Percentiles rank a stretch among this genome's conserved stretches.
Conservation (phyloP, 2,888 invertebrate genomes). For the Margaritifera margaritifera region DNA sequence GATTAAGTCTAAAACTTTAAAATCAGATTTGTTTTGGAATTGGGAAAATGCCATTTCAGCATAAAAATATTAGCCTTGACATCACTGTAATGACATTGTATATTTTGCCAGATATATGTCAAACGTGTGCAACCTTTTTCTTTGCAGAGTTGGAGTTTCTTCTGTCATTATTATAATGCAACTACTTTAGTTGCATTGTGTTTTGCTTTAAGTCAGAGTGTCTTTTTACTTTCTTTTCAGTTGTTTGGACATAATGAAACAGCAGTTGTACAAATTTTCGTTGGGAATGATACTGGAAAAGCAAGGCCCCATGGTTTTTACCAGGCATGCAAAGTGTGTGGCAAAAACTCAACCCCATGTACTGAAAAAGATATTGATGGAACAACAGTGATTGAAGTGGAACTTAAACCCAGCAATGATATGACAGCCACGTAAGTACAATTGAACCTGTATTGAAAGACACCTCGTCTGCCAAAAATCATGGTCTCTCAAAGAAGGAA, state of each 20-base stretch:
- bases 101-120: no score
- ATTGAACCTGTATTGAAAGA: no score
- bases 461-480: no score
- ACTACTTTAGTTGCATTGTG: neutral
- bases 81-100: no score
- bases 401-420: constrained; percentile 89
- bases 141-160: neutral
- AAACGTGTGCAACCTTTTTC: no score
- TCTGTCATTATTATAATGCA: neutral
- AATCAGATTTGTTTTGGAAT: no score
- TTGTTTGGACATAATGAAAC: constrained; percentile 90
- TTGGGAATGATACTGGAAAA: constrained; percentile 92
- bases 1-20: no score
- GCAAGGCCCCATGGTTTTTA: constrained; percentile 97
- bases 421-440: constrained; percentile 85
- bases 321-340: constrained; percentile 95
- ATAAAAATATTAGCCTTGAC: no score
- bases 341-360: constrained; percentile 96
- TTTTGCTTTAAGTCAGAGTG: no score
- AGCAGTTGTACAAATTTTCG: constrained; percentile 90
- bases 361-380: constrained; percentile 92
- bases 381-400: constrained; percentile 94
- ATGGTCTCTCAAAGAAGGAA: no score
- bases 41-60: no score
- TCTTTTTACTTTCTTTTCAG: constrained; percentile 72